A percentile compares a stretch with the other conserved stretches of the same genome.
Conservation (phyloP, 2,113 vertebrate genomes). For the Columba janthina region DNA sequence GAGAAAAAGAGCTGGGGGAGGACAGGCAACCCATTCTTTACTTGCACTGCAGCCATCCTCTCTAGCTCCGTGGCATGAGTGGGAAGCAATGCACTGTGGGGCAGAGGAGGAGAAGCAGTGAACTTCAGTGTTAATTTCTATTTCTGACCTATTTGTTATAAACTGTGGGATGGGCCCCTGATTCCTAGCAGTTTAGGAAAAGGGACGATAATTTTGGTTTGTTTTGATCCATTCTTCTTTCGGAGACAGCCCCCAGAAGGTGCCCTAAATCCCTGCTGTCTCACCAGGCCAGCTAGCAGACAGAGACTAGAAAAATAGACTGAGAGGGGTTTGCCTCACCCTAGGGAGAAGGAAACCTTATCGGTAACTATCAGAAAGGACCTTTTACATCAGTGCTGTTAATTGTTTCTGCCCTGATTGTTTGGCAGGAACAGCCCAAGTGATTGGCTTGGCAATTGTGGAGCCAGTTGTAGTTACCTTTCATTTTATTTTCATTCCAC, state of each 20-base stretch:
- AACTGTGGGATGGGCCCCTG: background rate
- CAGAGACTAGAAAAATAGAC: background rate
- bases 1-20: background rate
- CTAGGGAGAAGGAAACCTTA: background rate
- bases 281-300: background rate
- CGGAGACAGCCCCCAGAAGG: background rate
- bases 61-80: background rate
- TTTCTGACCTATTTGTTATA: background rate
- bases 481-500: background rate
- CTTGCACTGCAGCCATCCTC: background rate
- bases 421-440: background rate
- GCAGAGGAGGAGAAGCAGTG: background rate
- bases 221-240: background rate
- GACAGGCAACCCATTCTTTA: background rate
- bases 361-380: background rate
- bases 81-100: background rate
- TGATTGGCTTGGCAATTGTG: background rate
- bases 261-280: background rate
- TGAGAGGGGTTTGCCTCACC: background rate
- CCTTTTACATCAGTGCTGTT: background rate
- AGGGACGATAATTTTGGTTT: background rate
- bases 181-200: background rate
- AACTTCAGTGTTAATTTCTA: background rate
- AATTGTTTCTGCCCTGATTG: constrained; percentile 4
- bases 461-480: background rate